Evolutionary conservation across 2,113 vertebrate genomes (phyloP), one percentile per base, ranked within the genome.

Genomic region (Silurus meridionalis): DNA sequence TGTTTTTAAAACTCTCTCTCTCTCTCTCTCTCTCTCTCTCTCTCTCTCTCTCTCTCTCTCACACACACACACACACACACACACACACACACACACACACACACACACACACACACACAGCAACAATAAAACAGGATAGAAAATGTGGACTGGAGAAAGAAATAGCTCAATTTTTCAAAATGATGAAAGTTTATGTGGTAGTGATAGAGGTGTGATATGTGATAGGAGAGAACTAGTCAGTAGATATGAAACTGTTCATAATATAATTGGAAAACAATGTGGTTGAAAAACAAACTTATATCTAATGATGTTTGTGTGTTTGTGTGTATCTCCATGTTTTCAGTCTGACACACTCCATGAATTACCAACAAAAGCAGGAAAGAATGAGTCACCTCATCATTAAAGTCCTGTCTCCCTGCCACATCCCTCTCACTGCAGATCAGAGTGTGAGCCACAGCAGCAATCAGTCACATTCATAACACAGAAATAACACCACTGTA

Each of bases 351-450:
- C 63, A 83, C 83, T 78, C 60, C 13, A 52, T 46, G 53, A 80
- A 58, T 80, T 85, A 69, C 75, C 25, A 80, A 66, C 75, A 80
- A 80, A 78, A 52, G 71, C 37, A 52, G 10, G 57, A 10, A 17
- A 25, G 77, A 17, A 55, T 57, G 63, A 80, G 21, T 53, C 84
- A 85, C 75, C 66, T 55, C 63, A 80, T 80, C 84, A 85, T 85
- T 60, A 85, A 53, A 85, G 74, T 66, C 8, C 61, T 67, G 74
- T 63, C 25, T 85, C n/a, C 9, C 67, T 63, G 28, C 79, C 80
- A 74, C 88, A 85, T 85, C 87, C 85, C 75, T 82, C 75, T 91
- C 85, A 89, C 84, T n/a, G 77, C 78, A 85, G 74, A 57, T 86
- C 78, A 75, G 82, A 87, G 79, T 66, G 63, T 67, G 80, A 71